Evolutionary conservation across 2,113 vertebrate species (phyloP).

Genomic region (Apteryx owenii): DNA sequence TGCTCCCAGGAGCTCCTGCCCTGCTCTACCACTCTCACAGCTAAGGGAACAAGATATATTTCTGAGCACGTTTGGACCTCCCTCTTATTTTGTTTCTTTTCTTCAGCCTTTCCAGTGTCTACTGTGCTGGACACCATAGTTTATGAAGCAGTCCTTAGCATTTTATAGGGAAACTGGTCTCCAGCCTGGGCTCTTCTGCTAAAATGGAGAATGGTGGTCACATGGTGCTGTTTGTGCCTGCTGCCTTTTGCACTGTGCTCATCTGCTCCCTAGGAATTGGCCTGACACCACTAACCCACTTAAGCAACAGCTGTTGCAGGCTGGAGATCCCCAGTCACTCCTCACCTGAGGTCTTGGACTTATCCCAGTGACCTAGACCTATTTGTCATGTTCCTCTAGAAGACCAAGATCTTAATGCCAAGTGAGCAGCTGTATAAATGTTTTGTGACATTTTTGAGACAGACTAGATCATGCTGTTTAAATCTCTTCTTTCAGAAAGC

Average conservation of each 20-base stretch:
- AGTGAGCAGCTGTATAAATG: constrained; percentile 64
- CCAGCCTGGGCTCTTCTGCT: not conserved
- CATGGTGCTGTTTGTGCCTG: not conserved
- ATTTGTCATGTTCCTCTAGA: not conserved
- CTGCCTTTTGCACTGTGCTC: not conserved
- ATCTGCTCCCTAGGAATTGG: not conserved
- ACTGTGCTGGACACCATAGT: not conserved
- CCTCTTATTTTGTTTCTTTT: not conserved
- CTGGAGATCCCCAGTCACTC: not conserved
- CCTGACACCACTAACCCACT: not conserved
- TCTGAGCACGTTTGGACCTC: not conserved
- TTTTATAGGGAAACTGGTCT: not conserved
- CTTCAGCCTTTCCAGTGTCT: not conserved
- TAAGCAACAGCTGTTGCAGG: accelerated
- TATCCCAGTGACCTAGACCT: constrained; percentile 29
- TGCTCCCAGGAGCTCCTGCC: not conserved
- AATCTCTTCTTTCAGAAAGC: constrained; percentile 20
- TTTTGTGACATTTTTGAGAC: constrained; percentile 34
- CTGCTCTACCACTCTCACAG: not conserved
- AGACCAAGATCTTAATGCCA: constrained; percentile 60
- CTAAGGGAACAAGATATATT: not conserved
- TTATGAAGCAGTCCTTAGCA: not conserved
- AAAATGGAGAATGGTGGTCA: accelerated
- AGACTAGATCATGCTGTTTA: constrained; percentile 46
- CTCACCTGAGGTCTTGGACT: not conserved